Conservation (phyloP, 1,140 invertebrate genomes). For the Phthorimaea operculella region DNA sequence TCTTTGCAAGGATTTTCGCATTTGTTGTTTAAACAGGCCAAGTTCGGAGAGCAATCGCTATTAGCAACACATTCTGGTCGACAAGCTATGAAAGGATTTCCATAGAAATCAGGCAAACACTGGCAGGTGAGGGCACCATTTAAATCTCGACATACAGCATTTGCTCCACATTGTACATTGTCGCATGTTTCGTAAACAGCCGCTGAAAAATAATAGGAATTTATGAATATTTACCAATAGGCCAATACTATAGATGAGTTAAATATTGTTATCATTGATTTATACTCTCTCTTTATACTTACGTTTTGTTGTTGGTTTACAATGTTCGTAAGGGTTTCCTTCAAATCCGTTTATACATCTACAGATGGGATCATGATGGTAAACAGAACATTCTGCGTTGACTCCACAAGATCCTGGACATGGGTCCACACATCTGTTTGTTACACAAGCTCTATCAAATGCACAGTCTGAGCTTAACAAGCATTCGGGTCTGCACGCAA, state of each 20-base stretch:
- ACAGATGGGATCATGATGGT: constrained; percentile 82
- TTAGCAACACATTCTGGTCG: constrained; percentile 83
- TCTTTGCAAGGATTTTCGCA: constrained; percentile 82
- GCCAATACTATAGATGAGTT: too few relatives aligned
- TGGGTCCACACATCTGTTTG: constrained; percentile 80
- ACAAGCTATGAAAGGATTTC: constrained; percentile 80
- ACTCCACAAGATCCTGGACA: constrained; percentile 85
- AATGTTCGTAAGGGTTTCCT: constrained; percentile 87
- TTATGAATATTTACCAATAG: background rate
- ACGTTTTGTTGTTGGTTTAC: constrained; percentile 65
- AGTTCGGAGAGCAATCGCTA: constrained; percentile 75
- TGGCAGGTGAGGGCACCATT: constrained; percentile 71
- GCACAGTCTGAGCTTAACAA: constrained; percentile 81
- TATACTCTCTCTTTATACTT: constrained; percentile 24
- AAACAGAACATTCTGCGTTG: constrained; percentile 80
- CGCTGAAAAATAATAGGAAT: constrained; percentile 46
- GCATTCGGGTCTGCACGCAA: constrained; percentile 81
- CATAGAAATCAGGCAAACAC: constrained; percentile 75
- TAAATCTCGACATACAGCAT: constrained; percentile 76
- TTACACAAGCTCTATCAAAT: constrained; percentile 80
- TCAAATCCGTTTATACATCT: constrained; percentile 76
- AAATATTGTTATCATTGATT: constrained; percentile 10
- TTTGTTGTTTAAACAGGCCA: constrained; percentile 82
- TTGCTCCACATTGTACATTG: constrained; percentile 77
- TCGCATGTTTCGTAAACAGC: constrained; percentile 73